Evolutionary conservation across 2,113 vertebrate genomes (phyloP), one percentile per base, ranked within the genome.

Genomic region (Ifrita kowaldi): DNA sequence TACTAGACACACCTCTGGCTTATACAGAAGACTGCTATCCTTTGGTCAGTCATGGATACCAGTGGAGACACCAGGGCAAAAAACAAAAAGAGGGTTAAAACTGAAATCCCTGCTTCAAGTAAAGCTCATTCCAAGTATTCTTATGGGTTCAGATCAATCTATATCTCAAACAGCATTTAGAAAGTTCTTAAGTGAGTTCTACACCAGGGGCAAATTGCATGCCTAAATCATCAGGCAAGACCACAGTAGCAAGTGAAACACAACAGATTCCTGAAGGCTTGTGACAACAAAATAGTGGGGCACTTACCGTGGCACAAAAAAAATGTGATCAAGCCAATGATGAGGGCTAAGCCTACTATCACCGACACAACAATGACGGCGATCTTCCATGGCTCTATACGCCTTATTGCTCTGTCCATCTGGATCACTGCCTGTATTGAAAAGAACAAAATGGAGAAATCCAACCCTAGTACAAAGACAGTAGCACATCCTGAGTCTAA

Each of bases 261-360:
- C 32, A 90, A 67, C 17, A 78, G 62, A 92, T 41, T 76, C 16
- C 30, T 42, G n/a, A 84, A 65, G 32, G 33, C 28, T 78, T 60
- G 26, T 6, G 41, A 57, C 16, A 56, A 46, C 6, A 68, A 71
- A 60, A 65, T 12, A 69, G 10, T 7, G 6, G 16, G 42, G 18
- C 22, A 92, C 97, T 97, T 97, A 98, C 98, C 97, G 1, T 88
- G 74, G 75, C 90, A 91, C 90, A 98, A 88, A 95, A 98, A 87
- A 84, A 95, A 94, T 3, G 97, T 37, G 63, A 97, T 93, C 82
- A 98, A 91, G 68, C 97, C 89, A 24, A 97, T 95, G 65, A 97
- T 63, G 56, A 98, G 46, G 67, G 93, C 93, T 69, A 98, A 39
- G 89, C 88, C 67, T 52, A 90, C 37, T n/a, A 97, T 52, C 47